Evolutionary conservation across 1,140 invertebrate genomes (phyloP), one percentile per base, ranked within the genome.

Genomic region (Cylas formicarius): DNA sequence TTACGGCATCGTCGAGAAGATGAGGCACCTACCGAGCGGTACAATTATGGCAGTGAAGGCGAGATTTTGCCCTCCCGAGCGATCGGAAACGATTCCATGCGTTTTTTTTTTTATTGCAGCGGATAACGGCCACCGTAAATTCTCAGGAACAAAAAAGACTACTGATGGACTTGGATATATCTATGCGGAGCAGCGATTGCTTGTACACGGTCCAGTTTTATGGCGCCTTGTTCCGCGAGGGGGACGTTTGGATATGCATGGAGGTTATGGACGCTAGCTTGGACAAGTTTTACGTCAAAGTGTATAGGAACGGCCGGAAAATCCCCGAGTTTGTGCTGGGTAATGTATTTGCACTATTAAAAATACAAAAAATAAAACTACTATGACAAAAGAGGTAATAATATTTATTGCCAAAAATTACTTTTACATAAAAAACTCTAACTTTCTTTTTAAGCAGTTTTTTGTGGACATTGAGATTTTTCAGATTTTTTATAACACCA

Each of bases 241-340:
- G 88, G 10, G 92, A 97, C 70, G 94, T 97, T 19, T 98, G 94
- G 94, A 97, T 99, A 61, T 98, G 94, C 65, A 99, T 99, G 95
- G 95, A 99, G 71, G 64, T 97, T 8, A 99, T 99, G 96, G 88
- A 94, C 55, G 95, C 89, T 50, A 97, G 92, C 65, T 74, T 98
- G 49, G 96, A 99, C 61, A 97, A 98, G 68, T 90, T 92, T 71
- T 98, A 86, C 69, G 82, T 72, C 56, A 93, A 84, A 72, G 84
- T 81, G 22, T 93, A 82, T 64, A 81, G 80, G 65, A 78, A 81
- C 65, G 72, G 77, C 24, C 69, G 76, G 56, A 77, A 78, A 27
- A 90, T 99, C 61, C 88, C 91, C 50, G 95, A 99, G 72, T 80
- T 86, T 64, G 93, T 99, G 58, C 76, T 99, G 52, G 95, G 93